phyloP scores from a whole-genome alignment of 2,113 vertebrate species.

The Osmerus mordax region DNA sequence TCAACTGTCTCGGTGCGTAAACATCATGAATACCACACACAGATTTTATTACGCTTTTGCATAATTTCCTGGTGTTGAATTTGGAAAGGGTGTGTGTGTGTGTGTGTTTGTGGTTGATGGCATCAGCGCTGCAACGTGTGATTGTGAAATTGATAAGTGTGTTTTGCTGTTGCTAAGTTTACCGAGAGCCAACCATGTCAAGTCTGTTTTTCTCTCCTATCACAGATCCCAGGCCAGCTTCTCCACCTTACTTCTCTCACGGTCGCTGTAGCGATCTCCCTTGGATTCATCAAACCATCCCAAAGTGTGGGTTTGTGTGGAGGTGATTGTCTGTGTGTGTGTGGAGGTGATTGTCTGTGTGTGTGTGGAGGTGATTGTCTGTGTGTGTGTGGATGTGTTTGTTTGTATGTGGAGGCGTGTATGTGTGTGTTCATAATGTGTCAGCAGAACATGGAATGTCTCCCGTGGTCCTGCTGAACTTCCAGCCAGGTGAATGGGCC shows the following conservation, averaged over 20 bases:
- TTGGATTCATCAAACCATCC: neutral
- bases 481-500: neutral
- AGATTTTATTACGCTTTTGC: neutral
- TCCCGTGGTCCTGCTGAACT: too few relatives aligned
- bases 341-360: too few relatives aligned
- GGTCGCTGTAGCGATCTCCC: neutral
- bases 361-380: neutral
- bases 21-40: neutral
- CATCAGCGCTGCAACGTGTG: neutral
- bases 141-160: conserved; percentile 1
- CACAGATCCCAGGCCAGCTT: neutral
- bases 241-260: neutral
- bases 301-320: neutral
- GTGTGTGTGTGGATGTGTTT: too few relatives aligned
- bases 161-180: conserved; percentile 2
- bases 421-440: too few relatives aligned
- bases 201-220: neutral
- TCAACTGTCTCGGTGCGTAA: neutral
- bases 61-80: neutral
- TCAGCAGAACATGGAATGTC: too few relatives aligned
- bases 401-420: too few relatives aligned
- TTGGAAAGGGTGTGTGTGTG: neutral
- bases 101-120: conserved; percentile 3
- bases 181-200: neutral
- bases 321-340: neutral